A percentile compares a stretch with the other conserved stretches of the same genome.
phyloP scores from a whole-genome alignment of 2,888 invertebrate genomes.

The Mesoligia furuncula region DNA sequence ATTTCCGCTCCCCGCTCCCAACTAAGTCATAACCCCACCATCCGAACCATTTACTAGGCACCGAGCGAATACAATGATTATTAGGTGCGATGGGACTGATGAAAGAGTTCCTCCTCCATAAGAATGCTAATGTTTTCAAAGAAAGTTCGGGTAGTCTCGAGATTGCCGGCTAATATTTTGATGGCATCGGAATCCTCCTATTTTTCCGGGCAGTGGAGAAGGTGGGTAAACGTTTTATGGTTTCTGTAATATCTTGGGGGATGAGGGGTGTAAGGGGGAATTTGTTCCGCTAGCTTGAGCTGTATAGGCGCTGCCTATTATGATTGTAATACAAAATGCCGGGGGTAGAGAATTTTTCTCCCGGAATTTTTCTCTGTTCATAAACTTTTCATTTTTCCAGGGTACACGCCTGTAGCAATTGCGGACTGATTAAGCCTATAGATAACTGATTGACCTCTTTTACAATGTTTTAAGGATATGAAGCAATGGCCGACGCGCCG shows the following conservation, averaged over 20 bases:
- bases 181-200: constrained; percentile 47
- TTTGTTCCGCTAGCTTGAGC: constrained; percentile 30
- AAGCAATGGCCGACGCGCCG: background rate
- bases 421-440: background rate
- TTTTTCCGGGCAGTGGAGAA: constrained; percentile 31
- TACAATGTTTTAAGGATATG: background rate
- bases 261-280: constrained; percentile 10
- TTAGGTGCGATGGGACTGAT: constrained; percentile 64
- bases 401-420: background rate
- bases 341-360: constrained; percentile 23
- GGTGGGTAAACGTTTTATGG: constrained; percentile 52
- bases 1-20: constrained; percentile 22
- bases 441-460: constrained; percentile 11
- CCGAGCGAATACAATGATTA: constrained; percentile 67
- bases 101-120: constrained; percentile 61
- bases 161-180: constrained; percentile 60
- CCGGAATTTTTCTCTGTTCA: constrained; percentile 7
- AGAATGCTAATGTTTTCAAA: constrained; percentile 66
- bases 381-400: background rate
- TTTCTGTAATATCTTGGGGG: constrained; percentile 26
- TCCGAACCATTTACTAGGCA: constrained; percentile 50
- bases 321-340: constrained; percentile 34
- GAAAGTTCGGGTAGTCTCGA: constrained; percentile 33
- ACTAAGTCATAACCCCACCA: background rate
- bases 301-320: constrained; percentile 12